Conservation (phyloP, 2,113 vertebrate species). For the Puma concolor region DNA sequence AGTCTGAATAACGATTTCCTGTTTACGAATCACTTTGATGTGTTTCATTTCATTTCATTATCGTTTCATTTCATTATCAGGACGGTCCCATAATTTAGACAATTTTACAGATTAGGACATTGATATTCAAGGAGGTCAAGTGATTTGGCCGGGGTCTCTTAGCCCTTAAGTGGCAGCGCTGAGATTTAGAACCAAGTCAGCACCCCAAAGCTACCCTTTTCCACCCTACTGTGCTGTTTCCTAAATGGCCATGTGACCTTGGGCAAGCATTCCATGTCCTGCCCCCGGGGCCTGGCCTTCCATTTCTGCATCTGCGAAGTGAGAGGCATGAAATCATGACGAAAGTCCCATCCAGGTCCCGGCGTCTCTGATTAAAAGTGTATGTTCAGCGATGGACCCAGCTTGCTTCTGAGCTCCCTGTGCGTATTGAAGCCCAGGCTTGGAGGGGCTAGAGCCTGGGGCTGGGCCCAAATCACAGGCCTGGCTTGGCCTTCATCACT, state of each 20-base stretch:
- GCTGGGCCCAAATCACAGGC: background rate
- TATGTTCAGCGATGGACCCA: background rate
- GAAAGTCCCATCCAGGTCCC: background rate
- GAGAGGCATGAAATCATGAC: conserved; percentile 47
- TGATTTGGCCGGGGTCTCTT: background rate
- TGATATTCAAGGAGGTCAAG: background rate
- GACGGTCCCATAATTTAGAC: background rate
- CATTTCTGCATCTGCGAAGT: conserved; percentile 10
- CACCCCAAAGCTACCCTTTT: background rate
- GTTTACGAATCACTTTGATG: background rate
- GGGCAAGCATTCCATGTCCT: background rate
- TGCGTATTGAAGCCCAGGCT: background rate
- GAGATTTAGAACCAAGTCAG: background rate
- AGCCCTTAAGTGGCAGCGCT: background rate
- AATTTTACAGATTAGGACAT: background rate
- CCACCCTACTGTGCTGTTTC: background rate
- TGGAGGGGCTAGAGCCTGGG: conserved; percentile 21
- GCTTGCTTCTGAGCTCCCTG: background rate
- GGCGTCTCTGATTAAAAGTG: conserved; percentile 59
- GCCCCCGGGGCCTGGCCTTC: background rate
- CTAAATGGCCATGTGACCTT: conserved; percentile 38
- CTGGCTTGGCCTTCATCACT: background rate
- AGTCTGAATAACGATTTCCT: background rate
- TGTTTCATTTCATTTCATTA: background rate
- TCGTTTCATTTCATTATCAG: background rate